These are phyloP conservation scores for Lethrus apterus DNA, from an alignment of 1,140 invertebrate genomes.

Conservation along the genomic window DNA sequence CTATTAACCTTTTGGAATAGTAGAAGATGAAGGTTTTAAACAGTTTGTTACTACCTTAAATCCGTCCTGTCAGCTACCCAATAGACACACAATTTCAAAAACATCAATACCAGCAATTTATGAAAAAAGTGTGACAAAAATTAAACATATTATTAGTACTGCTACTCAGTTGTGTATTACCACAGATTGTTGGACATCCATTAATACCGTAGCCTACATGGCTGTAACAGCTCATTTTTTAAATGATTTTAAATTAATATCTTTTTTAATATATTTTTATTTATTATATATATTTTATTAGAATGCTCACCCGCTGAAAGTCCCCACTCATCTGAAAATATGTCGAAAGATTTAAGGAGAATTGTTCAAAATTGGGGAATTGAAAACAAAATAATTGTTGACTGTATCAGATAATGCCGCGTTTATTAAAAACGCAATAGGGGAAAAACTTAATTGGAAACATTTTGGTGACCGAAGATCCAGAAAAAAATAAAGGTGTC, in stretches of 20 bases:
- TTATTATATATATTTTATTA: too few relatives aligned
- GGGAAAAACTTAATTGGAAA: too few relatives aligned
- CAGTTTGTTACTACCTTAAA: constrained; percentile 14
- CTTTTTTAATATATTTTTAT: neutral
- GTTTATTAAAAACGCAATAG: too few relatives aligned
- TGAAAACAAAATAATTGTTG: neutral
- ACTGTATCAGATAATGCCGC: too few relatives aligned
- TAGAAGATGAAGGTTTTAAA: constrained; percentile 8
- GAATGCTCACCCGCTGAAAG: too few relatives aligned
- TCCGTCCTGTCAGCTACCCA: constrained; percentile 3
- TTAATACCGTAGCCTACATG: constrained; percentile 8
- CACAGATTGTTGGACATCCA: constrained; percentile 12
- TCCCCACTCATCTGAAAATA: neutral
- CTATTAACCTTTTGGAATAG: constrained; percentile 11
- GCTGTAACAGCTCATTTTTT: constrained; percentile 16
- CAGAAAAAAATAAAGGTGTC: too few relatives aligned
- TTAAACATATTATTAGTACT: neutral
- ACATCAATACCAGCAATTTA: constrained; percentile 1
- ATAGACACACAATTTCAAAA: constrained; percentile 6
- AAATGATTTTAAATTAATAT: constrained; percentile 10
- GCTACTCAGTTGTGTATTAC: neutral
- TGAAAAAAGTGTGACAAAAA: constrained; percentile 13
- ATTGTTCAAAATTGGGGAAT: neutral
- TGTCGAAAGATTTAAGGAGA: neutral
- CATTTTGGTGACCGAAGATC: too few relatives aligned